Conservation (phyloP, 2,888 invertebrate species). For the Phyllotreta striolata region DNA sequence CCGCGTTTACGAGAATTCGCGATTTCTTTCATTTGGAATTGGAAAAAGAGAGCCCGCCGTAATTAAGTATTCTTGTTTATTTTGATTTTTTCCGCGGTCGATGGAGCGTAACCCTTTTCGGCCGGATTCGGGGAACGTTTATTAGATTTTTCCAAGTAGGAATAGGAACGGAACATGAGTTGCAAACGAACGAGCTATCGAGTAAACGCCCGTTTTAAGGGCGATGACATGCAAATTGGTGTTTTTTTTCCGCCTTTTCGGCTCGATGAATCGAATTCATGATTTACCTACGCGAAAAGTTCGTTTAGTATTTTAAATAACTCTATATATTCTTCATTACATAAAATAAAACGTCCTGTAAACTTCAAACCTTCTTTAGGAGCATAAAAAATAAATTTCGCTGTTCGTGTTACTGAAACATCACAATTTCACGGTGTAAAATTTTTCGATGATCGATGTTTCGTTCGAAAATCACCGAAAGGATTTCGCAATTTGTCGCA, state of each 20-base stretch:
- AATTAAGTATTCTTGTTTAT: conserved; percentile 27
- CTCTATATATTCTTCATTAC: too few species aligned
- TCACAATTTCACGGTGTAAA: too few species aligned
- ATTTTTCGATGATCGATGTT: too few species aligned
- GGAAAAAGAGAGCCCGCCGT: conserved; percentile 21
- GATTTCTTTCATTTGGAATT: conserved; percentile 26
- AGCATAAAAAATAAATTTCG: too few species aligned
- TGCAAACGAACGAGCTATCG: conserved; percentile 1
- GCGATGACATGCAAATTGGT: conserved; percentile 2
- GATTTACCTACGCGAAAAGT: too few species aligned
- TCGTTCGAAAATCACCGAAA: too few species aligned
- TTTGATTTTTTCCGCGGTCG: conserved; percentile 19
- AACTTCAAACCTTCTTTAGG: too few species aligned
- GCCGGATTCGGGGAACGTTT: conserved; percentile 4
- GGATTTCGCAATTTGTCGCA: too few species aligned
- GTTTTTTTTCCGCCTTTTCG: not conserved
- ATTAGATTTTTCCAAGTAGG: conserved; percentile 12
- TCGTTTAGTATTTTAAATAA: too few species aligned
- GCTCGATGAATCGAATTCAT: not conserved
- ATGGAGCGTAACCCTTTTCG: conserved; percentile 6
- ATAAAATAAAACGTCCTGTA: too few species aligned
- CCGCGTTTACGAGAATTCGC: not conserved
- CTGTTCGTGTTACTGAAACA: too few species aligned
- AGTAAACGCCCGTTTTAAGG: conserved; percentile 8
- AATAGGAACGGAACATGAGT: conserved; percentile 7